A percentile compares a stretch with the other conserved stretches of the same genome.
These are phyloP conservation scores for Stramonita haemastoma DNA, from an alignment of 2,888 invertebrate genomes.

Conservation along the genomic window DNA sequence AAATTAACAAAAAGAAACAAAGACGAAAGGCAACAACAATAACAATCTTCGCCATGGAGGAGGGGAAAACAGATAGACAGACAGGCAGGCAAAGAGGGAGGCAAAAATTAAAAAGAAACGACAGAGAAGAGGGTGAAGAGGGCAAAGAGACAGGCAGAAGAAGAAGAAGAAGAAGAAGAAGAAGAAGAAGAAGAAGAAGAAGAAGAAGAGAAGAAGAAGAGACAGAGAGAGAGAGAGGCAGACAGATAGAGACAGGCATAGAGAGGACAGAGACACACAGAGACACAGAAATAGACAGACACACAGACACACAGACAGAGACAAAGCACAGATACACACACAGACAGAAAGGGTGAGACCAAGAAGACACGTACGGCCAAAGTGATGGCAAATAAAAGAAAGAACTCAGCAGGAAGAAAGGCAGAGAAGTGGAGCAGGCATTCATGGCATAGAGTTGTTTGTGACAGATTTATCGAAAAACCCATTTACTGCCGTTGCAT, in stretches of 20 bases:
- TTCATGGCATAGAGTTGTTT: not conserved
- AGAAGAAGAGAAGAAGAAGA: too few species aligned
- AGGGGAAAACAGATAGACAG: too few species aligned
- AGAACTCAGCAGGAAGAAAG: not conserved
- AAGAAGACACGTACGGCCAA: not conserved
- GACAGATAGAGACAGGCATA: conserved; percentile 18
- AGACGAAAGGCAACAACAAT: too few species aligned
- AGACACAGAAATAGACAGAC: too few species aligned
- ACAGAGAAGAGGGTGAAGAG: not conserved
- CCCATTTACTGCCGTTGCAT: conserved; percentile 8
- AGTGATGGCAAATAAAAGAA: not conserved
- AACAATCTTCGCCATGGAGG: too few species aligned
- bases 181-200: too few species aligned
- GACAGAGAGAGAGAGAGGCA: conserved; percentile 8
- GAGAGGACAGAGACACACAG: not conserved
- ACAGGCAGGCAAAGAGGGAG: too few species aligned
- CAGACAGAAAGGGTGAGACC: not conserved
- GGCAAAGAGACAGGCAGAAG: not conserved
- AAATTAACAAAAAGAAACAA: too few species aligned
- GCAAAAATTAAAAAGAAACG: not conserved
- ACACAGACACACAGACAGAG: too few species aligned
- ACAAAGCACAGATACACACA: not conserved
- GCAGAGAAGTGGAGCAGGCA: not conserved
- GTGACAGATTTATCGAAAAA: conserved; percentile 9
- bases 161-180: not conserved